Percentiles rank a stretch among this genome's conserved stretches.
These are phyloP conservation scores for Gobio gobio DNA, from an alignment of 2,113 vertebrate species.

Conservation along the genomic window DNA sequence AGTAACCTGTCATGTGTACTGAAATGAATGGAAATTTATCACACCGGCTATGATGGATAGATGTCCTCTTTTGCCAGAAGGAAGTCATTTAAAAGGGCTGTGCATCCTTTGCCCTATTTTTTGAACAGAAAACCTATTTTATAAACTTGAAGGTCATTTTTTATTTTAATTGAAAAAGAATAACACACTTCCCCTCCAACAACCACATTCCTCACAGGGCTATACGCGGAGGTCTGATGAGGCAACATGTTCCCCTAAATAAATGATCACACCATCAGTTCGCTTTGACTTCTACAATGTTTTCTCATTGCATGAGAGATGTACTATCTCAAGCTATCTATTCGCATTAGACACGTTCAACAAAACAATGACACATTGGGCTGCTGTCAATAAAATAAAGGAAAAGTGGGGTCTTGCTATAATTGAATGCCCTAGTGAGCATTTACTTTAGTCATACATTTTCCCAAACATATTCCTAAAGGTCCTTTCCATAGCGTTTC, in stretches of 20 bases:
- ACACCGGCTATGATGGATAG: not conserved
- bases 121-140: conserved; percentile 17
- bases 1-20: not conserved
- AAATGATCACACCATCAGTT: conserved; percentile 36
- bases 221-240: not conserved
- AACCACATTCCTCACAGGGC: not conserved
- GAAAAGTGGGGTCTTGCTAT: not conserved
- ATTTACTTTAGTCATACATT: not conserved
- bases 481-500: not conserved
- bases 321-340: not conserved
- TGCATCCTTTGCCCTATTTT: conserved; percentile 3
- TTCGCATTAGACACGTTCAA: not conserved
- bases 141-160: not conserved
- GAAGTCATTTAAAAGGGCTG: not conserved
- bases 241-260: conserved; percentile 12
- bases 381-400: not conserved
- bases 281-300: conserved; percentile 7
- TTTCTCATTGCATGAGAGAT: not conserved
- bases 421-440: not conserved
- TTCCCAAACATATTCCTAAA: not conserved
- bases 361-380: not conserved
- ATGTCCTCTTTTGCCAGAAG: conserved; percentile 17
- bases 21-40: not conserved
- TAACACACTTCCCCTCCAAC: conserved; percentile 18
- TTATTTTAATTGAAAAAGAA: conserved; percentile 18